Base-by-base conservation (phyloP, 2,888 invertebrate genomes). In the Nomada hirtipes region DNA sequence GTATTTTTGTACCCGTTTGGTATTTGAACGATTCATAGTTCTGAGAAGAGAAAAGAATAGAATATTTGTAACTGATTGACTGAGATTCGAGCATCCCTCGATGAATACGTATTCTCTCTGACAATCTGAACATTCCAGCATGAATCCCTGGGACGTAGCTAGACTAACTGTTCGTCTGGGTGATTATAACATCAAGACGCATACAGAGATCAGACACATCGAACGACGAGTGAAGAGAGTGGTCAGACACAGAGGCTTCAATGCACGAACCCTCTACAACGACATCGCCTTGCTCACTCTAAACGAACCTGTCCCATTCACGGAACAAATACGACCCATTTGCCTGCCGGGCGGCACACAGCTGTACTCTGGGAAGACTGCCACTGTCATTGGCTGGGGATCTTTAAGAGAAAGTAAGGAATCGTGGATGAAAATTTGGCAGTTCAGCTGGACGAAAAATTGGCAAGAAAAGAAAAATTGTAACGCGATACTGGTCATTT, bases 381-480 rank as follows among this genome's bases (percentile, higher is more conserved):
- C 96, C 1, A 98, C 97, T 0, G 98, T 98, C 4, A 97, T 97
- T 76, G 98, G 98, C 59, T 98, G 98, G 98, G 98, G 98, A 64
- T 97, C 97, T 90, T 94, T 97, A 84, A 94, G 96, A 90, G 97
- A 97, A 94, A 96, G 97, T 97, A 91, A 95, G 95, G 13, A 23
- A 18, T 13, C 9, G 1, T n/a, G 4, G n/a, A 67, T 50, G 4
- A 42, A 55, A 26, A 1, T 36, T 18, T 11, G 11, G 20, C 18
- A 10, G 7, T 50, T 9, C 2, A 11, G 9, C 0, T 10, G 4
- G 42, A 18, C n/a, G 4, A 23, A 53, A 26, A 20, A 7, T 23
- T 57, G 53, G 10, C 23, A 57, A 20, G 13, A 26, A 23, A 11
- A 23, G 11, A 20, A 23, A 55, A 55, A n/a, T 20, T 4, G 13